A percentile compares a stretch with the other conserved stretches of the same genome.
These are phyloP conservation scores for Procavia capensis DNA, from an alignment of 2,113 vertebrate species.

Conservation along the genomic window DNA sequence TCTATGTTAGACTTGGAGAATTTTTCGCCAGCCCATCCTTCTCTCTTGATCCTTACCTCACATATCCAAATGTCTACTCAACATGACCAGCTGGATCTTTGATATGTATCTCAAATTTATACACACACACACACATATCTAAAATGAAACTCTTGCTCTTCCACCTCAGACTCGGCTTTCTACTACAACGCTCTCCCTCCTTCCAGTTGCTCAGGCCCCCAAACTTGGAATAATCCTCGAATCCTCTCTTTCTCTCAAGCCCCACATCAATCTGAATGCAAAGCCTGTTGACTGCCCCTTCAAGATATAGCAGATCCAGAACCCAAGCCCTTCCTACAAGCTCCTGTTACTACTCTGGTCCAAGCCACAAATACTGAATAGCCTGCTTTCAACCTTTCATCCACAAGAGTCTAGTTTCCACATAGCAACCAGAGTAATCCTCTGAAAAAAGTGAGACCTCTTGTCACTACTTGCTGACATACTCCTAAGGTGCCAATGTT, in stretches of 20 bases:
- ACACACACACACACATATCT: background rate
- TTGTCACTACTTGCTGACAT: background rate
- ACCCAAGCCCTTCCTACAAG: background rate
- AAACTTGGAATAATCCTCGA: background rate
- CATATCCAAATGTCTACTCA: background rate
- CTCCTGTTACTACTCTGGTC: background rate
- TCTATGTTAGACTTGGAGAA: background rate
- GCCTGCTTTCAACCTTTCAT: background rate
- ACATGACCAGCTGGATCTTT: background rate
- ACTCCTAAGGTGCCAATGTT: background rate
- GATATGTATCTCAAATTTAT: background rate
- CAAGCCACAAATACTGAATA: background rate
- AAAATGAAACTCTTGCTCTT: background rate
- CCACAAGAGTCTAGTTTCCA: background rate
- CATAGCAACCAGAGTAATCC: background rate
- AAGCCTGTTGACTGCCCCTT: background rate
- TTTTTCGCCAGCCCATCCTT: background rate
- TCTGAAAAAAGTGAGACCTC: background rate
- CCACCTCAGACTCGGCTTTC: background rate
- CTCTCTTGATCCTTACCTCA: background rate
- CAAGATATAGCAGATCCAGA: background rate
- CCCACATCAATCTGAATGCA: background rate
- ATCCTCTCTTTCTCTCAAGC: background rate
- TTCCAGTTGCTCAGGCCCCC: background rate
- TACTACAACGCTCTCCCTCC: background rate